Evolutionary conservation across 2,888 invertebrate genomes (phyloP), one percentile per base, ranked within the genome.

Genomic region (Leptopterna dolabrata): DNA sequence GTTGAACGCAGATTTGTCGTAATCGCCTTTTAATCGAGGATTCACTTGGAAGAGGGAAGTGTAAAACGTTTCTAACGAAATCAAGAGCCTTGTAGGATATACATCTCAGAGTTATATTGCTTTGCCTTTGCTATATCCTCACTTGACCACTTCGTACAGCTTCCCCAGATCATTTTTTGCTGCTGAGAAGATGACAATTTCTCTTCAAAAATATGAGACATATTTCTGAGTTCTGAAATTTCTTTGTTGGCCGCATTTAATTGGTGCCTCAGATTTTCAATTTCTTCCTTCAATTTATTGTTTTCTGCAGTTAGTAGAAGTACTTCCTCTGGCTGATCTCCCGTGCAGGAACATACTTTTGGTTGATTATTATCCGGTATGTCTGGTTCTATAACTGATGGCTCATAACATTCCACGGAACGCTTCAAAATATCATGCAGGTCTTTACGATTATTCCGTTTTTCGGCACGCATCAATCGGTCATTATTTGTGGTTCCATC

Each of bases 81-180:
- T 71, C 73, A 19, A 85, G 24, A 41, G 85, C 85, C 43, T 85
- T 85, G 85, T 85, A 76, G 6, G 85, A 85, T 19, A 85, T 85
- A 16, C 85, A 36, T 7, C 85, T 4, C 47, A 47, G n/a, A 16
- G 47, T 47, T 36, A 36, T n/a, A 13, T 9, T 47, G n/a, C n/a
- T n/a, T n/a, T 7, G 47, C 47, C 47, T 85, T 85, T 36, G 73
- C 85, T 6, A 85, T 85, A 76, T 73, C 73, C 27, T 85, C 73
- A 36, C 36, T 19, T 3, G 71, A 85, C 85, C 86, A 86, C n/a
- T 9, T 51, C n/a, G 78, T 78, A 47, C 78, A 78, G 7, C 78
- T 76, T 45, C 86, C 86, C 29, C 30, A 2, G 2, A 76, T 3
- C 29, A 76, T 30, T 27, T 27, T 30, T 76, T 76, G 30, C 19